A percentile compares a stretch with the other conserved stretches of the same genome.
Evolutionary conservation across 2,797 vertebrate species (phyloP).

Genomic region (Corythornis leucogaster): DNA sequence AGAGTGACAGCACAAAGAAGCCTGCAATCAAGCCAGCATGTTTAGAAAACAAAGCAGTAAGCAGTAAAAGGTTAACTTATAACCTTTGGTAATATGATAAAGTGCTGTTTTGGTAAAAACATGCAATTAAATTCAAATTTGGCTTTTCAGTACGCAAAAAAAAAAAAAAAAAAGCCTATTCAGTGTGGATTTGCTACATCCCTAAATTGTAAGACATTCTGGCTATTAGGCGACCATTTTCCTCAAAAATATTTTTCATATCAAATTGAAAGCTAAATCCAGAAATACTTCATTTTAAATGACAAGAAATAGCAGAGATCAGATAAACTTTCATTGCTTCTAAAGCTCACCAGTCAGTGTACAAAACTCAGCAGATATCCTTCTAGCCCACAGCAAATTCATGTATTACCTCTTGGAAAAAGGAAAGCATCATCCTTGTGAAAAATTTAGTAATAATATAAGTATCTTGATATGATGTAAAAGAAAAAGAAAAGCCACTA

Average conservation of each 20-base stretch:
- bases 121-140: slow-evolving; percentile 27
- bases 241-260: neutral
- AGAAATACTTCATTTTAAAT: neutral
- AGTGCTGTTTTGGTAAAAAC: slow-evolving; percentile 23
- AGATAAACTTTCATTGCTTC: neutral
- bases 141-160: slow-evolving; percentile 10
- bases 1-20: slow-evolving; percentile 31
- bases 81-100: slow-evolving; percentile 5
- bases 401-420: neutral
- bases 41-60: slow-evolving; percentile 26
- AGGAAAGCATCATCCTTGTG: neutral
- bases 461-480: neutral
- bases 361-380: neutral
- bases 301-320: neutral
- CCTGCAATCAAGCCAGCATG: neutral
- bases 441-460: neutral
- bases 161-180: neutral
- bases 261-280: neutral
- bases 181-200: neutral
- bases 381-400: neutral
- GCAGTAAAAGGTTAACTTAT: slow-evolving; percentile 32
- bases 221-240: neutral
- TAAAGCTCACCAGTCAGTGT: neutral
- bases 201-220: slow-evolving; percentile 13
- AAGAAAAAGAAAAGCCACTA: neutral